These are phyloP conservation scores for Sorex fumeus DNA, from an alignment of 2,113 vertebrate species.

Conservation along the genomic window DNA sequence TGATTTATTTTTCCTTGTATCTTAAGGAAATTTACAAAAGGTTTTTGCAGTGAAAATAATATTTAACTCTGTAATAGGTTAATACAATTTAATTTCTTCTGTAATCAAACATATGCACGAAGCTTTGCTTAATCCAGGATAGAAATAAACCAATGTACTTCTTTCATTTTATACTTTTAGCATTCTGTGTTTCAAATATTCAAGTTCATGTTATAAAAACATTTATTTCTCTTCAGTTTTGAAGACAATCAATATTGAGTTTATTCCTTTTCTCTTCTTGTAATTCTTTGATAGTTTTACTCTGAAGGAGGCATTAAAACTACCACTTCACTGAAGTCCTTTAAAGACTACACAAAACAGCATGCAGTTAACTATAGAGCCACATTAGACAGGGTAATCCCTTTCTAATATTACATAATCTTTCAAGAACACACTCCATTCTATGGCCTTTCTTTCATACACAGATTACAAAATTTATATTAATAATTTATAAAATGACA, in stretches of 20 bases:
- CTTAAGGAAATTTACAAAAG: conserved; percentile 36
- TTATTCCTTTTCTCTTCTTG: neutral
- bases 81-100: neutral
- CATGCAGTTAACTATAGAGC: neutral
- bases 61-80: neutral
- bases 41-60: conserved; percentile 6
- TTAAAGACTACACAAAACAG: neutral
- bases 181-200: neutral
- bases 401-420: neutral
- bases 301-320: neutral
- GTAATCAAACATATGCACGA: neutral
- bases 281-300: neutral
- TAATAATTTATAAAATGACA: neutral
- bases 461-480: neutral
- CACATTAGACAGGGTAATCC: neutral
- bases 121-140: conserved; percentile 8
- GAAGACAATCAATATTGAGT: conserved; percentile 30
- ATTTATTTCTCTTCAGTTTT: neutral
- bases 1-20: neutral
- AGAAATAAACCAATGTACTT: neutral
- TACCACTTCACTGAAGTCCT: neutral
- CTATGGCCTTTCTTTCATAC: neutral
- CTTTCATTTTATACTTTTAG: neutral
- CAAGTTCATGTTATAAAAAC: neutral
- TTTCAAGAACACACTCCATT: neutral